phyloP scores from a whole-genome alignment of 1,140 invertebrate genomes.

The Anastatus disparis region DNA sequence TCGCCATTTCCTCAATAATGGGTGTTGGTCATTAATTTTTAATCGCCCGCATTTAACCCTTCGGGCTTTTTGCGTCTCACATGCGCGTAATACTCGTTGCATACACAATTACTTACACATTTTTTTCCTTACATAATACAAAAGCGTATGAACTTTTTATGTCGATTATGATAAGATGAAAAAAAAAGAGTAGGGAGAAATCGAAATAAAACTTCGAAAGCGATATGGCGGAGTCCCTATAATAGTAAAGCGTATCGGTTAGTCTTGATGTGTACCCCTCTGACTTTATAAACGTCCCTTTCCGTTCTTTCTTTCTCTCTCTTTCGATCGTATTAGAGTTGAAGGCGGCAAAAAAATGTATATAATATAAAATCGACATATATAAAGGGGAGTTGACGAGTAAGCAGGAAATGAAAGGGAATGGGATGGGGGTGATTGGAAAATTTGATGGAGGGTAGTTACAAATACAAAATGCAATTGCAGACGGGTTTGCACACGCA shows the following conservation, averaged over 20 bases:
- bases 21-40: slow-evolving; percentile 20
- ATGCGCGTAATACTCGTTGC: not conserved
- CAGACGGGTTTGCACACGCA: no score
- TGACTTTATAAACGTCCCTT: slow-evolving; percentile 53
- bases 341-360: not conserved
- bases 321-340: slow-evolving; percentile 61
- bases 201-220: slow-evolving; percentile 34
- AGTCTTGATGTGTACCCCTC: no score
- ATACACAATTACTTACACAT: not conserved
- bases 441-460: slow-evolving; percentile 65
- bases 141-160: not conserved
- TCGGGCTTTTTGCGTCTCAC: not conserved
- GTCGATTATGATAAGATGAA: not conserved
- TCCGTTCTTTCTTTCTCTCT: slow-evolving; percentile 48
- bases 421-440: slow-evolving; percentile 61
- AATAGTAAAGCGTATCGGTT: slow-evolving; percentile 53
- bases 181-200: not conserved
- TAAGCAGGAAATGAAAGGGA: slow-evolving; percentile 61
- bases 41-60: slow-evolving; percentile 16
- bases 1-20: not conserved
- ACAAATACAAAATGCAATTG: no score
- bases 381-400: no score
- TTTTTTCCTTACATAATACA: not conserved
- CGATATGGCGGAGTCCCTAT: slow-evolving; percentile 54
- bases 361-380: no score